A percentile compares a stretch with the other conserved stretches of the same genome.
phyloP scores from a whole-genome alignment of 2,113 vertebrate species.

The Psilopogon haemacephalus region DNA sequence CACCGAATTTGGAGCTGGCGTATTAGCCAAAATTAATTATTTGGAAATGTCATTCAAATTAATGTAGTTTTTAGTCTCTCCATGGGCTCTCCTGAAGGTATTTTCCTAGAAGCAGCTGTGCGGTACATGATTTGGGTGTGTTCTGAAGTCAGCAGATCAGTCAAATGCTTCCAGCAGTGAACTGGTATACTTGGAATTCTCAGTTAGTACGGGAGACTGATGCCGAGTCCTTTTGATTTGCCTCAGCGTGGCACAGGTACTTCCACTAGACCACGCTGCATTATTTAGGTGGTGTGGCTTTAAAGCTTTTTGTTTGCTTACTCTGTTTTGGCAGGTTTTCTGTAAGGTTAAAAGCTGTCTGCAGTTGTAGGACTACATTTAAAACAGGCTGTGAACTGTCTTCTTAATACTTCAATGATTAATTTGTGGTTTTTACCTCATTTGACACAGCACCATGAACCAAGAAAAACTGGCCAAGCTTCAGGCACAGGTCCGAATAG shows the following conservation, averaged over 20 bases:
- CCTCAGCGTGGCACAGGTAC: rapidly evolving
- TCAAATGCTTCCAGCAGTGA: not conserved
- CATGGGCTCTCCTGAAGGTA: not conserved
- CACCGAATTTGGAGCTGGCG: rapidly evolving
- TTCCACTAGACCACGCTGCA: not conserved
- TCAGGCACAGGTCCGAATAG: conserved; percentile 99
- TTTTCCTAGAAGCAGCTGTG: not conserved
- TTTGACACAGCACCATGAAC: conserved; percentile 84
- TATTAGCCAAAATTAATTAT: not conserved
- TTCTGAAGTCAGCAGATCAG: not conserved
- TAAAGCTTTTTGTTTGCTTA: not conserved
- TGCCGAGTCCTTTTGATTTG: not conserved
- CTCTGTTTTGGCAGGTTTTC: rapidly evolving
- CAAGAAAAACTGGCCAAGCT: conserved; percentile 98
- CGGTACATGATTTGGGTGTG: not conserved
- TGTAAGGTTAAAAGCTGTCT: rapidly evolving
- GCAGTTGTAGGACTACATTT: not conserved
- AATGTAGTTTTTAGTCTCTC: rapidly evolving
- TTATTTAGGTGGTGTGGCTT: not conserved
- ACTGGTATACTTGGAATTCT: not conserved
- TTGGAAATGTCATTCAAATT: rapidly evolving
- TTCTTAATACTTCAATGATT: not conserved
- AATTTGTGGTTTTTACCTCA: not conserved
- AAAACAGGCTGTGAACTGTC: not conserved
- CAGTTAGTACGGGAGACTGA: not conserved